Evolutionary conservation across 2,888 invertebrate species (phyloP).

Genomic region (Archips xylosteana): DNA sequence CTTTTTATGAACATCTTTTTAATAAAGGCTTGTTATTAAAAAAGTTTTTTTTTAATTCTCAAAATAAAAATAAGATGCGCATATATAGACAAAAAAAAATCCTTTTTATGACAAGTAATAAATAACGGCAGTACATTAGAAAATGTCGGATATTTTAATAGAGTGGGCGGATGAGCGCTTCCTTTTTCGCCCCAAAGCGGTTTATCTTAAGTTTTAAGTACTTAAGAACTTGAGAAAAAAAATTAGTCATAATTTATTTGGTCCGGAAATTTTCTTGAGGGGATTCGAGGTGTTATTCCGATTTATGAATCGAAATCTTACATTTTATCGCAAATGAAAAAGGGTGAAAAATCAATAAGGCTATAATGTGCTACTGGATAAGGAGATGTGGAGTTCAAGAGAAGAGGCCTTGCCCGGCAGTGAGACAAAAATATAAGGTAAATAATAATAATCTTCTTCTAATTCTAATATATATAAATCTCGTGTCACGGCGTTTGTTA

Average conservation of each 20-base stretch:
- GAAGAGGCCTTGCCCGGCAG: too few relatives aligned
- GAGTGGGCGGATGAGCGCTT: slow-evolving; percentile 10
- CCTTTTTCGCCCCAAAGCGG: slow-evolving; percentile 26
- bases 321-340: neutral
- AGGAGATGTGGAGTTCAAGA: too few relatives aligned
- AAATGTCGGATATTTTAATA: slow-evolving; percentile 19
- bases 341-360: too few relatives aligned
- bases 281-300: neutral
- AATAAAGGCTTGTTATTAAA: too few relatives aligned
- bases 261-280: neutral
- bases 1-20: too few relatives aligned
- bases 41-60: too few relatives aligned
- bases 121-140: slow-evolving; percentile 25
- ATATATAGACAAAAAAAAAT: neutral
- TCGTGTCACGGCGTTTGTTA: too few relatives aligned
- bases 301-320: neutral
- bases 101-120: neutral
- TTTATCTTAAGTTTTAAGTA: slow-evolving; percentile 36
- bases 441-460: too few relatives aligned
- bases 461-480: too few relatives aligned
- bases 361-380: too few relatives aligned
- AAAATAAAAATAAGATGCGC: too few relatives aligned
- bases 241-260: slow-evolving; percentile 37
- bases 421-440: too few relatives aligned
- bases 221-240: slow-evolving; percentile 29